phyloP scores from a whole-genome alignment of 2,797 vertebrate genomes.

The Champsocephalus gunnari region DNA sequence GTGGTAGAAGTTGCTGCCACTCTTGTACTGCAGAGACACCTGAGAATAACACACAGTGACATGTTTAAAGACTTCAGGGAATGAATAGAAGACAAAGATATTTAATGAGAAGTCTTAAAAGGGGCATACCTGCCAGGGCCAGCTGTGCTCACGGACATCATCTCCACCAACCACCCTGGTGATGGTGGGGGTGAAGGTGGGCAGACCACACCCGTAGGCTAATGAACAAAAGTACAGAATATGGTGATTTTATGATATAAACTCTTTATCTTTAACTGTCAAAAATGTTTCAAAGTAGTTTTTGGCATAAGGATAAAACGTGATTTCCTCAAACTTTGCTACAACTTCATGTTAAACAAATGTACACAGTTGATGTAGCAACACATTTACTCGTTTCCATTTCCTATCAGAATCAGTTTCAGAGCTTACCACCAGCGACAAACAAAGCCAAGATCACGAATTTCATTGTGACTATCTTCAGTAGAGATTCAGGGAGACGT shows the following conservation, averaged over 20 bases:
- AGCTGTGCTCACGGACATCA: conserved; percentile 85
- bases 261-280: background rate
- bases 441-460: conserved; percentile 84
- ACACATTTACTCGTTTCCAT: background rate
- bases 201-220: conserved; percentile 91
- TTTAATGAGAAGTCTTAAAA: background rate
- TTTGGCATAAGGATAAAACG: background rate
- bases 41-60: conserved; percentile 53
- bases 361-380: background rate
- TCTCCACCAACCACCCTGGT: conserved; percentile 88
- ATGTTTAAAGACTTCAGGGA: background rate
- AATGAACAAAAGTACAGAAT: conserved; percentile 43
- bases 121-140: conserved; percentile 93
- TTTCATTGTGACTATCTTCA: conserved; percentile 78
- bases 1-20: conserved; percentile 81
- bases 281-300: background rate
- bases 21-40: conserved; percentile 88
- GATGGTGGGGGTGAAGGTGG: conserved; percentile 76
- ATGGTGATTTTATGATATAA: background rate
- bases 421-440: conserved; percentile 81
- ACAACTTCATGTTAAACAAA: background rate
- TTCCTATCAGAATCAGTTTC: background rate
- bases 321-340: background rate
- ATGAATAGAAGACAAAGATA: background rate
- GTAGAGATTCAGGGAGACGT: background rate